Percentiles rank a stretch among this genome's conserved stretches.
These are phyloP conservation scores for Epinephelus fuscoguttatus DNA, from an alignment of 2,113 vertebrate genomes.

Conservation along the genomic window DNA sequence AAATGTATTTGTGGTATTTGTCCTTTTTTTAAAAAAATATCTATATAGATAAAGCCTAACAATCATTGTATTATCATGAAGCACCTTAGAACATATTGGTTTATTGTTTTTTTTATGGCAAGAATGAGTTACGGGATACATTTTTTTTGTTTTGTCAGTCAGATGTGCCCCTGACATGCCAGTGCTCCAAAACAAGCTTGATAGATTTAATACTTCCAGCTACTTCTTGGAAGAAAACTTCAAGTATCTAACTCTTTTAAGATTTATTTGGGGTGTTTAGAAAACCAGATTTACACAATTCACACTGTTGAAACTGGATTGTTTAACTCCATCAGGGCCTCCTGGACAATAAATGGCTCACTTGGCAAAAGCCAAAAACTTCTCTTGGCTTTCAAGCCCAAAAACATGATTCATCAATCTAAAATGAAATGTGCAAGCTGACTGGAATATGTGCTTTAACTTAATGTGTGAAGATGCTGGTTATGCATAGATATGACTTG, in stretches of 20 bases:
- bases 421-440: slow-evolving; percentile 64
- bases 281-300: slow-evolving; percentile 17
- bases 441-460: slow-evolving; percentile 75
- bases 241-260: not conserved
- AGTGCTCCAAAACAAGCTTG: slow-evolving; percentile 31
- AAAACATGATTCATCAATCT: slow-evolving; percentile 31
- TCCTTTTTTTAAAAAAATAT: slow-evolving; percentile 44
- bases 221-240: not conserved
- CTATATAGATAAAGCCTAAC: slow-evolving; percentile 67
- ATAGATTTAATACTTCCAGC: slow-evolving; percentile 8
- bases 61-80: slow-evolving; percentile 69
- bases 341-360: slow-evolving; percentile 1
- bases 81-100: slow-evolving; percentile 75
- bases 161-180: slow-evolving; percentile 22
- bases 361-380: slow-evolving; percentile 34
- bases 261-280: slow-evolving; percentile 2
- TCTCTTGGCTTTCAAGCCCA: slow-evolving; percentile 21
- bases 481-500: slow-evolving; percentile 50
- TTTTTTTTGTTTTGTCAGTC: slow-evolving; percentile 17
- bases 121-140: slow-evolving; percentile 32
- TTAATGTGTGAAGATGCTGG: slow-evolving; percentile 67
- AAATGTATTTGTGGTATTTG: slow-evolving; percentile 62
- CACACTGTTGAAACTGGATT: slow-evolving; percentile 29
- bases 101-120: slow-evolving; percentile 36
- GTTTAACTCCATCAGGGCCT: not conserved